Evolutionary conservation across 2,888 invertebrate species (phyloP), one percentile per base, ranked within the genome.

Genomic region (Acleris emargana): DNA sequence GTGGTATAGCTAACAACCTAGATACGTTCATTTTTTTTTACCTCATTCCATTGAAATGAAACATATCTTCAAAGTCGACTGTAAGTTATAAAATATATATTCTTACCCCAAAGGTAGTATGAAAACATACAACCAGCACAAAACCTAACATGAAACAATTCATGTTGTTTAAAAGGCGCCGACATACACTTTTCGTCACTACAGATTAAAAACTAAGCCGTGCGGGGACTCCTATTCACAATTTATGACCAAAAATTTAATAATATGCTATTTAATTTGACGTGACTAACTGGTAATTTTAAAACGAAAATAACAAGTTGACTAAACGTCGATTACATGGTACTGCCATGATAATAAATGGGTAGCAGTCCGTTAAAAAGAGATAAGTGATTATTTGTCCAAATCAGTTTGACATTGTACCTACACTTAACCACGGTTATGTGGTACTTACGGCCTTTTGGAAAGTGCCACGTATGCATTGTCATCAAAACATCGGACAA

Each of bases 41-140:
- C 32, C 32, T 32, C 9, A 32, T 28, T 28, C 2, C 28, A 28
- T 25, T 28, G 28, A 28, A 7, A 28, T 28, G 0, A 7, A 1
- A 7, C 7, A 28, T 28, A 28, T 32, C 7, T 32, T 32, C 9
- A 9, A 32, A 32, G 28, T 32, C 32, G 32, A 9, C 9, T 32
- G 9, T 32, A 32, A 38, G 38, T 38, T 13, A 38, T 4, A 38
- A 4, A 13, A 38, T 38, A 45, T 45, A 13, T n/a, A 28, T 25
- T 57, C 66, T 66, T 57, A 66, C 66, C 61, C 61, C 66, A 57
- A 45, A 57, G 6, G 61, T 11, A 6, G 57, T 57, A 25, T 57
- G 49, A 3, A 16, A 52, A 57, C 55, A 51, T 25, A 60, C 16
- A 25, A 42, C 3, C 18, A 66, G 42, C 22, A 61, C 16, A 52